A percentile compares a stretch with the other conserved stretches of the same genome.
phyloP scores from a whole-genome alignment of 1,140 invertebrate genomes.

The Wiebesia pumilae region DNA sequence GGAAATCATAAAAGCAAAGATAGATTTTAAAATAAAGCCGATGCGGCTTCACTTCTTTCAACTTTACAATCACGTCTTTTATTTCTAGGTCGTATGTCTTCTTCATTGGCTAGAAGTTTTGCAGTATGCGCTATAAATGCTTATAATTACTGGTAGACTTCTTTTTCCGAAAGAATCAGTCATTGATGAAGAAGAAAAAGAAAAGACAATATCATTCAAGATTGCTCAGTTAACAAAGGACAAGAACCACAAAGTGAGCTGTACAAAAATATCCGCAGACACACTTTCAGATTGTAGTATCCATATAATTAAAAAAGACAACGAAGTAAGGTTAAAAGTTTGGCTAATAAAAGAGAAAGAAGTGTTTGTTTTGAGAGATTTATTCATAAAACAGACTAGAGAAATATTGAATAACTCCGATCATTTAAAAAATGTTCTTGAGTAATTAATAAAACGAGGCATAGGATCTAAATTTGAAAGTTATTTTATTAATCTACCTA shows the following conservation, averaged over 20 bases:
- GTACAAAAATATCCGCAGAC: not conserved
- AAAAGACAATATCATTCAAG: not conserved
- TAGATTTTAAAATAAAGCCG: not conserved
- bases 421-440: not conserved
- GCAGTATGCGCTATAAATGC: not conserved
- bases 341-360: not conserved
- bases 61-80: not conserved
- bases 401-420: not conserved
- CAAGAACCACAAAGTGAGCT: not conserved
- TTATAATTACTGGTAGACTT: slow-evolving; percentile 17
- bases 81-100: not conserved
- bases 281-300: not conserved
- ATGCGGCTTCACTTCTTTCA: not conserved
- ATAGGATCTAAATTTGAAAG: no score
- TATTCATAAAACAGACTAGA: not conserved
- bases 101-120: slow-evolving; percentile 11
- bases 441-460: no score
- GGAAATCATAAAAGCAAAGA: not conserved
- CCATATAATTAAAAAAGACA: slow-evolving; percentile 3
- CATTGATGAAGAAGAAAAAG: not conserved
- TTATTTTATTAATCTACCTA: no score
- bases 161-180: not conserved
- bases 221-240: not conserved
- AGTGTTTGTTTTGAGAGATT: not conserved
- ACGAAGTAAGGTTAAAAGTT: not conserved